These are phyloP conservation scores for Bombus sibiricus DNA, from an alignment of 1,140 invertebrate genomes.

Conservation along the genomic window DNA sequence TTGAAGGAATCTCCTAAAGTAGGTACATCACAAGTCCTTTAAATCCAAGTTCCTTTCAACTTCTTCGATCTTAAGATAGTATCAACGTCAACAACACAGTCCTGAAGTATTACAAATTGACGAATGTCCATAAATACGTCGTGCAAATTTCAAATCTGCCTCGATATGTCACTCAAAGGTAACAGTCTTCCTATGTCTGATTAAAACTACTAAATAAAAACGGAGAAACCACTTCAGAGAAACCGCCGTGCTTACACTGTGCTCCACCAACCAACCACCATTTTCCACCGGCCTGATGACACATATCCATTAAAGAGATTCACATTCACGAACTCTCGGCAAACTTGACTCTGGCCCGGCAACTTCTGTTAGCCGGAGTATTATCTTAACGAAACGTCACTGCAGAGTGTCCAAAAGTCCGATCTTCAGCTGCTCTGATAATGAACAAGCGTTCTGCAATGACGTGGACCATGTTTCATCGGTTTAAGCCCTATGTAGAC, in stretches of 20 bases:
- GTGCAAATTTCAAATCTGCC: too few species aligned
- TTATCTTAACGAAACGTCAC: constrained; percentile 19
- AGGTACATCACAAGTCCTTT: too few species aligned
- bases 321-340: neutral
- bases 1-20: too few species aligned
- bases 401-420: constrained; percentile 19
- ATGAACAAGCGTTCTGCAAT: neutral
- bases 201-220: neutral
- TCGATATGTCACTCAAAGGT: neutral
- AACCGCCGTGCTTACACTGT: neutral
- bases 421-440: neutral
- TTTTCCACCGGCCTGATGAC: neutral
- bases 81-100: neutral
- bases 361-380: neutral
- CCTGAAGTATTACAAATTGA: neutral
- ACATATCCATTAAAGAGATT: constrained; percentile 4
- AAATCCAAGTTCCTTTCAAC: neutral
- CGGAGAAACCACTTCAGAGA: neutral
- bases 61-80: neutral
- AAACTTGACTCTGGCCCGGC: neutral
- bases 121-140: neutral
- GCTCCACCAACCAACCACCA: too few species aligned
- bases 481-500: neutral
- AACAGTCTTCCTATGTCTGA: neutral
- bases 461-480: neutral